These are phyloP conservation scores for Lagocephalus sceleratus DNA, from an alignment of 2,797 vertebrate genomes.

Conservation along the genomic window DNA sequence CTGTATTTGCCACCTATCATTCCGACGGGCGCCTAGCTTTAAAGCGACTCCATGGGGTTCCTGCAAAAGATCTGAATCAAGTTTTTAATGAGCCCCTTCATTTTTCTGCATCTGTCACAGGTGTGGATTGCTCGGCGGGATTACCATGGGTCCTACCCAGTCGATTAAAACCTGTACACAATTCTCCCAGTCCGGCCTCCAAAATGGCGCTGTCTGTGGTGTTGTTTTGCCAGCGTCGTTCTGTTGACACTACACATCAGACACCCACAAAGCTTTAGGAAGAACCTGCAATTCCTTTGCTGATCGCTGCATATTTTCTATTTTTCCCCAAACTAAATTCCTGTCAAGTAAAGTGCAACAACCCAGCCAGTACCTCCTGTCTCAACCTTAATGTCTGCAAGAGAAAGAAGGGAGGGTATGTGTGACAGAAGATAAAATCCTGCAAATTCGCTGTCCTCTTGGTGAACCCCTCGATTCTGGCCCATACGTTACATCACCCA, in stretches of 20 bases:
- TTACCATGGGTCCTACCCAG: constrained; percentile 60
- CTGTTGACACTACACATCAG: constrained; percentile 15
- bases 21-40: constrained; percentile 59
- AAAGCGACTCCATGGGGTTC: constrained; percentile 69
- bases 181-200: constrained; percentile 37
- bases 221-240: constrained; percentile 33
- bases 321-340: constrained; percentile 16
- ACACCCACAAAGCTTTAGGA: constrained; percentile 10
- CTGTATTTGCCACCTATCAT: constrained; percentile 74
- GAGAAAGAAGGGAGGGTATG: constrained; percentile 6
- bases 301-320: constrained; percentile 1
- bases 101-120: constrained; percentile 63
- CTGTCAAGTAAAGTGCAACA: constrained; percentile 5
- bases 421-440: constrained; percentile 37
- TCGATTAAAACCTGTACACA: constrained; percentile 64
- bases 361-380: constrained; percentile 18
- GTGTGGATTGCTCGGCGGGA: constrained; percentile 65
- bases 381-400: constrained; percentile 13
- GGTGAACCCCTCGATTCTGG: constrained; percentile 64
- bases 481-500: constrained; percentile 64
- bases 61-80: constrained; percentile 57
- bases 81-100: constrained; percentile 75
- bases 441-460: constrained; percentile 61
- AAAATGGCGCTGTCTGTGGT: constrained; percentile 10
- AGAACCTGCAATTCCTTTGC: constrained; percentile 16